phyloP scores from a whole-genome alignment of 2,888 invertebrate species.

The Lasioglossum zephyrum region DNA sequence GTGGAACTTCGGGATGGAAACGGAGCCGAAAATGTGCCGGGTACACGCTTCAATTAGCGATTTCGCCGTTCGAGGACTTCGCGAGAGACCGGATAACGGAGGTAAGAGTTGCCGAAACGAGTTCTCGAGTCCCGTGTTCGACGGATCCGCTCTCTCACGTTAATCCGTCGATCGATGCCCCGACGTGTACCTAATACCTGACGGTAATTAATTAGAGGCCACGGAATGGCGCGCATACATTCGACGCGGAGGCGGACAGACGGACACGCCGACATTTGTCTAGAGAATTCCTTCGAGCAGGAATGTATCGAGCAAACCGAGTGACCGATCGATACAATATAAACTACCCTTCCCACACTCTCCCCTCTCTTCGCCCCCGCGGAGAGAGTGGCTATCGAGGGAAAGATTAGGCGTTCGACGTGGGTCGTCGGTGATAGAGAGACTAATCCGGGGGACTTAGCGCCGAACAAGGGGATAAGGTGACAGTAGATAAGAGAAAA shows the following conservation, averaged over 20 bases:
- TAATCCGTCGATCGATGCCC: conserved; percentile 29
- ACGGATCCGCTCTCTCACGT: conserved; percentile 1
- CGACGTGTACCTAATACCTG: conserved; percentile 7
- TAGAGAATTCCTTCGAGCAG: conserved; percentile 50
- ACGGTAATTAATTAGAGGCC: conserved; percentile 47
- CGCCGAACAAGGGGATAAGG: conserved; percentile 73
- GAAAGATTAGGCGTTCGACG: conserved; percentile 81
- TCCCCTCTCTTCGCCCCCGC: neutral
- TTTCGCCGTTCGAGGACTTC: conserved; percentile 4
- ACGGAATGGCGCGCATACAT: conserved; percentile 46
- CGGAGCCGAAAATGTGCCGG: conserved; percentile 4
- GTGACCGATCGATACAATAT: conserved; percentile 51
- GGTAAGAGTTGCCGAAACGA: neutral
- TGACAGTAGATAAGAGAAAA: conserved; percentile 83
- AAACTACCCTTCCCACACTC: conserved; percentile 14
- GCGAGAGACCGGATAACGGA: neutral
- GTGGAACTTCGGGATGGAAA: neutral
- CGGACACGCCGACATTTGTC: conserved; percentile 57
- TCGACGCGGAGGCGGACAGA: conserved; percentile 37
- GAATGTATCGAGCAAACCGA: conserved; percentile 45
- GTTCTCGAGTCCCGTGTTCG: neutral
- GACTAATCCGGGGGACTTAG: conserved; percentile 80
- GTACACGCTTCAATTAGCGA: conserved; percentile 11
- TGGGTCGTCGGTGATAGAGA: conserved; percentile 82
- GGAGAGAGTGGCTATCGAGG: conserved; percentile 50